Evolutionary conservation across 2,888 invertebrate species (phyloP), one percentile per base, ranked within the genome.

Genomic region (Syrista parreyssii): DNA sequence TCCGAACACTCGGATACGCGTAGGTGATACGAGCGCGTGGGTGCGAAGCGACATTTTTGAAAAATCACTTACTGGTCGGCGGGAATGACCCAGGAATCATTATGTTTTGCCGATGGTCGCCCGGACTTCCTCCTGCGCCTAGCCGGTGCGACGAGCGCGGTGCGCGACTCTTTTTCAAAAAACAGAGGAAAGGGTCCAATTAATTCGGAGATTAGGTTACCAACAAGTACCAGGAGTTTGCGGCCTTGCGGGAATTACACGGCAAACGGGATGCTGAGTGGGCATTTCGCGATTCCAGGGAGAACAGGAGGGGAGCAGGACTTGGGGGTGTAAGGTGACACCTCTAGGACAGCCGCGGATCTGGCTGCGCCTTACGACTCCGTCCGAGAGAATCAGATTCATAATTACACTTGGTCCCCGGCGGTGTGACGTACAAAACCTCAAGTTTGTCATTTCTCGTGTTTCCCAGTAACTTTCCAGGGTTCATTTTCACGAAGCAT

Each of bases 311-410:
- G 79, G 84, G 83, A 82, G 82, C 76, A 80, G 80, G 69, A 84
- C 79, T 79, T 79, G 85, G 84, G 87, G 84, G 83, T 86, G 89
- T 89, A 90, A 90, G 88, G 88, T 86, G 89, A 90, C 89, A 90
- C 89, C 89, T 87, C 83, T 83, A 83, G 85, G 86, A 87, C 84
- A 86, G 78, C 78, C 81, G 80, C 81, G 77, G 86, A 86, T 85
- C 86, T 85, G 88, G 86, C 86, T 86, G 86, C 86, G 83, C 88
- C 85, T 88, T 88, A 87, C 86, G 84, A 86, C 84, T 84, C 85
- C 86, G 86, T 86, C 86, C 86, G 84, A 88, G 88, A 89, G 89
- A 88, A 89, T 89, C 87, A 87, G 86, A 87, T 89, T 88, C 88
- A 89, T 89, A 89, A 89, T 89, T 89, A 15, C 40, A 40, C 40